Evolutionary conservation across 2,113 vertebrate genomes (phyloP).

Genomic region (Tragelaphus buxtoni): DNA sequence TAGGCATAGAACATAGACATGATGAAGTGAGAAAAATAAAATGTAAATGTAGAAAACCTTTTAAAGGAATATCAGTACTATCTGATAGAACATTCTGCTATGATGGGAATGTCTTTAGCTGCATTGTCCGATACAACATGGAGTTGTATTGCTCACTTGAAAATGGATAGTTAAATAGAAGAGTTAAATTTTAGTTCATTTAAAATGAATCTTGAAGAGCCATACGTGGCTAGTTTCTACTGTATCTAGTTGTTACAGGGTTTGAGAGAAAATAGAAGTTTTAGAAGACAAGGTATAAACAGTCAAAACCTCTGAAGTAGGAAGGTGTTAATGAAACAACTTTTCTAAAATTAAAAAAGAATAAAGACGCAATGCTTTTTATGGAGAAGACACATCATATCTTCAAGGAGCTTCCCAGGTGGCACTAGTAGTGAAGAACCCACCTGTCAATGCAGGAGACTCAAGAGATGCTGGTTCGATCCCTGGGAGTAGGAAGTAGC

Average conservation of each 20-base stretch:
- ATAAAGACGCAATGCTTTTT: background rate
- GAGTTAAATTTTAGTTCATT: background rate
- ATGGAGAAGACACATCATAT: accelerated
- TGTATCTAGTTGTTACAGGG: accelerated
- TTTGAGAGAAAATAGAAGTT: background rate
- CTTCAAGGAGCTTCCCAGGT: background rate
- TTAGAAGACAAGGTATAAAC: background rate
- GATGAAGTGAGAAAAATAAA: background rate
- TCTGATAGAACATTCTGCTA: background rate
- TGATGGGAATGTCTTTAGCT: background rate
- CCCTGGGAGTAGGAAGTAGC: background rate
- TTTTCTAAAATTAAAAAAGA: background rate
- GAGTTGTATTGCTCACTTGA: background rate
- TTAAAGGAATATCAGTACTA: too few species aligned
- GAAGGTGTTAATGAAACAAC: background rate
- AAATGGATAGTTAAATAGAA: background rate
- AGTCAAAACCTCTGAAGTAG: background rate
- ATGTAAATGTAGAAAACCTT: background rate
- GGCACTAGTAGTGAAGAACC: background rate
- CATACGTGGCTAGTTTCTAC: too few species aligned
- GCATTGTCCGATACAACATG: accelerated
- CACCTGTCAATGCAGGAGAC: background rate
- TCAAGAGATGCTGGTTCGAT: background rate
- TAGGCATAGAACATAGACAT: background rate
- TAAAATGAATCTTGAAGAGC: background rate